Conservation (phyloP, 2,113 vertebrate species). For the Cacatua alba region DNA sequence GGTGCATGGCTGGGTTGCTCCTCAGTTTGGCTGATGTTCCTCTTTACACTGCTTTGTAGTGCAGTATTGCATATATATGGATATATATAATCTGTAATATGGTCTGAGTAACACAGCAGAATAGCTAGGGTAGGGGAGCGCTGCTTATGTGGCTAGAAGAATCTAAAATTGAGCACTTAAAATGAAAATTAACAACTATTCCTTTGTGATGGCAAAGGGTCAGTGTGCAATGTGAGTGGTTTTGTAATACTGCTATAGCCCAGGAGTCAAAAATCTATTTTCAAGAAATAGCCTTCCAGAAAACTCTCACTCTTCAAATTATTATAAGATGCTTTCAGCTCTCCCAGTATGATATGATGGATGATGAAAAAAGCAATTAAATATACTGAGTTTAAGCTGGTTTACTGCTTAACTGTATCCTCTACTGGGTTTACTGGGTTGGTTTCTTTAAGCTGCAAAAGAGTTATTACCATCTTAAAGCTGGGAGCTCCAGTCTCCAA, state of each 20-base stretch:
- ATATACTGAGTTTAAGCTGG: constrained; percentile 52
- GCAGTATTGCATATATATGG: not conserved
- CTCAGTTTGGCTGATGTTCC: not conserved
- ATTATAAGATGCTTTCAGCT: constrained; percentile 39
- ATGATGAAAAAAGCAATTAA: constrained; percentile 54
- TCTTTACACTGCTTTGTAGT: not conserved
- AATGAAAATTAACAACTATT: not conserved
- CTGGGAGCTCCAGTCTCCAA: constrained; percentile 28
- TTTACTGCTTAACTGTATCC: constrained; percentile 64
- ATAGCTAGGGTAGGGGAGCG: not conserved
- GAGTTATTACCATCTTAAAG: constrained; percentile 53
- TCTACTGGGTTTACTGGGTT: constrained; percentile 41
- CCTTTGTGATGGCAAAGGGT: not conserved
- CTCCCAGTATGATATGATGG: constrained; percentile 29
- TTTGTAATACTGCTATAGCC: not conserved
- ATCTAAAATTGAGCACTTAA: constrained; percentile 1
- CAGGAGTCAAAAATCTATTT: constrained; percentile 37
- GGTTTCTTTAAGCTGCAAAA: constrained; percentile 59
- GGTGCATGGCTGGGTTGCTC: not conserved
- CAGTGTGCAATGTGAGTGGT: not conserved
- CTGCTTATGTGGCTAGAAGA: not conserved
- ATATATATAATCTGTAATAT: not conserved
- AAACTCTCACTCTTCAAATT: constrained; percentile 48
- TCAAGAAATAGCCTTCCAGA: constrained; percentile 26
- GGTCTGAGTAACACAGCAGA: not conserved